phyloP scores from a whole-genome alignment of 2,113 vertebrate genomes.

The Saimiri boliviensis region DNA sequence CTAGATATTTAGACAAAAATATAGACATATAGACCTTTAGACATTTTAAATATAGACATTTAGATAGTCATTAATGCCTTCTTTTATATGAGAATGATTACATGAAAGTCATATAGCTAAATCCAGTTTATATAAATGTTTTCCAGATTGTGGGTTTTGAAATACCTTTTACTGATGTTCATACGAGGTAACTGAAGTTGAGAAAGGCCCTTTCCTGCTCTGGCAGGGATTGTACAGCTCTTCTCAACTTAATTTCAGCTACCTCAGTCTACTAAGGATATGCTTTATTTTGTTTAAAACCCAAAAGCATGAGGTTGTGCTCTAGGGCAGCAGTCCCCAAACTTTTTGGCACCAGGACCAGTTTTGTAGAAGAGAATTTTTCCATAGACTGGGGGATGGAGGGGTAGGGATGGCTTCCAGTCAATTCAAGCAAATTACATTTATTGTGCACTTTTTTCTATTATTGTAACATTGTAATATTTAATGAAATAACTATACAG shows the following conservation, averaged over 20 bases:
- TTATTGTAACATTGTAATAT: too few relatives aligned
- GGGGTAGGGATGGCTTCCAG: too few relatives aligned
- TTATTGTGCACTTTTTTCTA: too few relatives aligned
- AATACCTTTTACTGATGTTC: background rate
- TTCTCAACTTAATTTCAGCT: background rate
- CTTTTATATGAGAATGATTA: background rate
- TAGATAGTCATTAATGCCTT: background rate
- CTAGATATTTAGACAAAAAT: too few relatives aligned
- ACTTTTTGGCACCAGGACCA: too few relatives aligned
- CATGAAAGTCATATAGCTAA: background rate
- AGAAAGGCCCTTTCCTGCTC: background rate
- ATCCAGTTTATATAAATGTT: background rate
- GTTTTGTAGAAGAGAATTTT: too few relatives aligned
- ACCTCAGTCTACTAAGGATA: background rate
- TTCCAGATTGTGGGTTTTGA: background rate
- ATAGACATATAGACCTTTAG: too few relatives aligned
- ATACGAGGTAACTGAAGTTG: background rate
- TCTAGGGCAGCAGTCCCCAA: background rate
- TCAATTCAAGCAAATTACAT: too few relatives aligned
- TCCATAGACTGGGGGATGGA: too few relatives aligned
- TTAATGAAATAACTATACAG: too few relatives aligned
- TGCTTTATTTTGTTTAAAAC: background rate
- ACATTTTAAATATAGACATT: too few relatives aligned
- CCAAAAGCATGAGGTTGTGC: background rate
- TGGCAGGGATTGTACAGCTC: rapidly evolving